Evolutionary conservation across 2,888 invertebrate genomes (phyloP), one percentile per base, ranked within the genome.

Genomic region (Lasioglossum marginatum): DNA sequence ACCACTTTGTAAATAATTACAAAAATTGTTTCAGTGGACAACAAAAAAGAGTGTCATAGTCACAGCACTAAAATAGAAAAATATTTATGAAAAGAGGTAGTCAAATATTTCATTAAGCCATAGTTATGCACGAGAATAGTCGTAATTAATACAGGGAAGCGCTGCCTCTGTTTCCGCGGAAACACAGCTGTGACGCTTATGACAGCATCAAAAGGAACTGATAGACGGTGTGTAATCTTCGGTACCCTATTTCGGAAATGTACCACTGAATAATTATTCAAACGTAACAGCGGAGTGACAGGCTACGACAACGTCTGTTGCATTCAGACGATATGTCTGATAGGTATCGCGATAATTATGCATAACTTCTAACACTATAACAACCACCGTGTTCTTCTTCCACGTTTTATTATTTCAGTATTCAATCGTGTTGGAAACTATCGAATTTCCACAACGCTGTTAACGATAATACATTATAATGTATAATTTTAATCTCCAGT

Each of bases 241-340:
- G 27, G 88, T 79, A 85, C 87, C 73, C 83, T 80, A 79, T 88
- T 82, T 82, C 81, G 73, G 86, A 78, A 83, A 84, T 80, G 73
- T 75, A 77, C 73, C 80, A 63, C 85, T 83, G 90, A 90, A 90
- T 90, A 89, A 89, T 90, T 90, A 84, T 88, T 84, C 86, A 72
- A 86, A 84, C 85, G 71, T 77, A 85, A 82, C 74, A 74, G 72
- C 68, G 73, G 31, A 71, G 79, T 79, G 89, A 90, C 89, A 79
- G 77, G 73, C 74, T 74, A 75, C 73, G 83, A 82, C 81, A 82
- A 85, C 66, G 80, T 78, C 77, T 74, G 73, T 75, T 82, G 78
- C 60, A 80, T 77, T 81, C 27, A 72, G 78, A 79, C 82, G 89
- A 81, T 89, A 81, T 76, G 77, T 45, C 52, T 72, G 70, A 75